Evolutionary conservation across 2,888 invertebrate species (phyloP), one percentile per base, ranked within the genome.

Genomic region (Synergus laeviventris): DNA sequence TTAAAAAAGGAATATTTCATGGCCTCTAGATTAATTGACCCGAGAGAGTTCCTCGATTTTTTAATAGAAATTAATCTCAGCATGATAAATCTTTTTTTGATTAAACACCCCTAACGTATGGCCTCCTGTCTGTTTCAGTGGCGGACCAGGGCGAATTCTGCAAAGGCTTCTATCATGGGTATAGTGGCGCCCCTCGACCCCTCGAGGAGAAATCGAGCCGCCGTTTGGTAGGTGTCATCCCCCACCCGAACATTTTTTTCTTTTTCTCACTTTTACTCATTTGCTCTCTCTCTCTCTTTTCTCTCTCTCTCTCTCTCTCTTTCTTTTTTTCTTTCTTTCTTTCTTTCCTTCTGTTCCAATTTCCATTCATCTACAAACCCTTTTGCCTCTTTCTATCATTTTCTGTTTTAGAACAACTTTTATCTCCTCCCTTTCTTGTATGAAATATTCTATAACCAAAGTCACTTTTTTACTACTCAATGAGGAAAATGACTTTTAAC

Each of bases 141-240:
- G 94, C 94, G 94, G 94, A 95, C 94, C 94, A 94, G 94, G 94
- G 94, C 94, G 96, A 96, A 94, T 95, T 94, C 95, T 96, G 94
- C 96, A 96, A 96, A 95, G 94, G 93, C 94, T 94, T 93, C 94
- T 93, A 93, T n/a, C n/a, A n/a, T 92, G 92, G 92, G 94, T 95
- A 93, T 95, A 95, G 94, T 93, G 94, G 94, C 92, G 92, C 92
- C 91, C 93, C 92, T 92, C 93, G 93, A 92, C 91, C 91, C 91
- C 89, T 91, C 91, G 93, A 93, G 92, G 94, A 94, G 92, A 94
- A 93, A 92, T 91, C 93, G 91, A 92, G 91, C 92, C 93, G 94
- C 88, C 94, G 94, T 92, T 92, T 94, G 94, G 94, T 94, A 94
- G 93, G 94, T 94, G 91, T 90, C 90, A 89, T 84, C 85, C 86